Percentiles rank a stretch among this genome's conserved stretches.
Evolutionary conservation across 2,797 vertebrate genomes (phyloP).

Genomic region (Malacoctenus gilli): DNA sequence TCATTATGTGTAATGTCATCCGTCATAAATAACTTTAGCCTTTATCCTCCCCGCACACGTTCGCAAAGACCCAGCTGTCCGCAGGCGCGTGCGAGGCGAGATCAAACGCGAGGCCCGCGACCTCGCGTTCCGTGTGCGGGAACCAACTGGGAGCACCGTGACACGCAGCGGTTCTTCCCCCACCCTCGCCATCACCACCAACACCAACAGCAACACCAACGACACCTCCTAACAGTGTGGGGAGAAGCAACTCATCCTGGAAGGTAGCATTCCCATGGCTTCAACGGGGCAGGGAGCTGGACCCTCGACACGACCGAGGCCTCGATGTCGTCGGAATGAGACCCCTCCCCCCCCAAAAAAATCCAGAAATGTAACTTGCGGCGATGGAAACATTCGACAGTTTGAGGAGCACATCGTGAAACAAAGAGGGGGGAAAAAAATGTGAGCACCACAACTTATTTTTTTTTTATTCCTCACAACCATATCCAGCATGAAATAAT

Average conservation of each 20-base stretch:
- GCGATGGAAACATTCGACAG: constrained; percentile 65
- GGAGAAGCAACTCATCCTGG: constrained; percentile 55
- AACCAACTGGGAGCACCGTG: constrained; percentile 51
- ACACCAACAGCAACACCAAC: constrained; percentile 36
- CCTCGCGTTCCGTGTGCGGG: constrained; percentile 61
- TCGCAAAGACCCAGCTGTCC: constrained; percentile 72
- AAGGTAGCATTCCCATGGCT: constrained; percentile 61
- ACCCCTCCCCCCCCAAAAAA: too few species aligned
- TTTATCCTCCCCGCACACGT: constrained; percentile 64
- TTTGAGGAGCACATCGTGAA: constrained; percentile 79
- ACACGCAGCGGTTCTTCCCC: constrained; percentile 51
- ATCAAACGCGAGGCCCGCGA: constrained; percentile 67
- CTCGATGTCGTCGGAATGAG: too few species aligned
- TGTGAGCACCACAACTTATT: constrained; percentile 53
- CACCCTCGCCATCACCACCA: constrained; percentile 22
- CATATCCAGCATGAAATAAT: constrained; percentile 60
- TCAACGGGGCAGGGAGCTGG: constrained; percentile 26
- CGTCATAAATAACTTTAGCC: constrained; percentile 71
- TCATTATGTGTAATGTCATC: constrained; percentile 74
- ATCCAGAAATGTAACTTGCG: constrained; percentile 41
- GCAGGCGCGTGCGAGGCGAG: constrained; percentile 63
- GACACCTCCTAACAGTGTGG: too few species aligned
- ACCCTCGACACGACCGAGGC: constrained; percentile 43
- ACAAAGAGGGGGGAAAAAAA: too few species aligned
- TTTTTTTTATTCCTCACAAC: constrained; percentile 49